Base-by-base conservation (phyloP, 2,888 invertebrate species). In the Dynastes grantii region DNA sequence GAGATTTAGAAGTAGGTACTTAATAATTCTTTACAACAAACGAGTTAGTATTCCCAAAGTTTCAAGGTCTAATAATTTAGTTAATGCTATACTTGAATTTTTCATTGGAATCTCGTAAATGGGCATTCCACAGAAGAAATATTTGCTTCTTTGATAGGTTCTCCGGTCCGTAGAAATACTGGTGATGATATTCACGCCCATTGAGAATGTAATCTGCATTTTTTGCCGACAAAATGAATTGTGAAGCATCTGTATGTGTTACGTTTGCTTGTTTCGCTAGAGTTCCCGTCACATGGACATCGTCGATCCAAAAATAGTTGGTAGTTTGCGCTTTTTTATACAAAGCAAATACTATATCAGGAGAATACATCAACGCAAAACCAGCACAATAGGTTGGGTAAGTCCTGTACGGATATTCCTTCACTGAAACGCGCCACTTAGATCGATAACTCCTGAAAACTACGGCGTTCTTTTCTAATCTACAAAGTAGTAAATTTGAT, bases 381-480 rank as follows among this genome's bases (percentile, higher is more conserved):
- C 96, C 96, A 32, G 93, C 92, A 88, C 96, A 96, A 85, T 95
- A 95, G 1, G 91, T 89, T 49, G 96, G 96, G 89, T 95, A 96
- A 84, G 89, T 91, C 65, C 88, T 88, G 0, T 88, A 89, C 0
- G 91, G 88, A 87, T 93, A 96, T 85, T 95, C 95, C 0, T 88
- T 89, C 11, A 91, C 90, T 2, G 94, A 91, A 8, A 95, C 95
- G 73, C 92, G 91, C 96, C 96, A 96, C 87, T 96, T 96, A 0
- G 94, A 94, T 65, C 92, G 90, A 85, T 90, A 92, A 6, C 91
- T 90, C 79, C 95, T 90, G 83, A 92, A 92, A 0, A 92, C 93
- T 27, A 85, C 84, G 0, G 92, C 90, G 77, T 88, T 85, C 13
- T 87, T 83, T 51, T 91, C 84, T 37, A 91, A 89, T 70, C 91